Evolutionary conservation across 2,113 vertebrate species (phyloP).

Genomic region (Carlito syrichta): DNA sequence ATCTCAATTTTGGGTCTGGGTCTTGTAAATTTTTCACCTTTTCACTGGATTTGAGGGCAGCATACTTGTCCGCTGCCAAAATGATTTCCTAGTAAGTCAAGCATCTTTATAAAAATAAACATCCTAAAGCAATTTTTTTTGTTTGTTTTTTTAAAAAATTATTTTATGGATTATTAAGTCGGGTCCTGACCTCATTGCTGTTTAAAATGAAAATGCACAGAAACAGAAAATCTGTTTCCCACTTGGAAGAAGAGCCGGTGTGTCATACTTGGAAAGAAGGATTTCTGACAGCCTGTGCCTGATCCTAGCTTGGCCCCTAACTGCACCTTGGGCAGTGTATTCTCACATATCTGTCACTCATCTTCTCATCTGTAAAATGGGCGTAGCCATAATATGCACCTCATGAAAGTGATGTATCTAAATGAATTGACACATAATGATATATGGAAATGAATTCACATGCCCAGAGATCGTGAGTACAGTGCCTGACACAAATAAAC

Average conservation of each 20-base stretch:
- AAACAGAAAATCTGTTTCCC: background rate
- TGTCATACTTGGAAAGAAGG: background rate
- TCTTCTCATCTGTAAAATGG: background rate
- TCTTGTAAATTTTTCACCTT: background rate
- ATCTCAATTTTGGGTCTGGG: background rate
- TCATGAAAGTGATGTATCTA: background rate
- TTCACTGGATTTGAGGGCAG: background rate
- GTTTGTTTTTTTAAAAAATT: background rate
- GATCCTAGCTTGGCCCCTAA: background rate
- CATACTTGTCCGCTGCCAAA: background rate
- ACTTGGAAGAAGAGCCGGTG: background rate
- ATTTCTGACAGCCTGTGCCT: background rate
- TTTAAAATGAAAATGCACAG: constrained; percentile 2
- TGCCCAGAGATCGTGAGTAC: background rate
- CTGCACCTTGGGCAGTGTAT: background rate
- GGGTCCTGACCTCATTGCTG: background rate
- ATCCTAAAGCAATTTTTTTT: background rate
- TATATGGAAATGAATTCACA: background rate
- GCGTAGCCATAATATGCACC: background rate
- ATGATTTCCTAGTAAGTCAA: background rate
- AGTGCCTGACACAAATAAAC: background rate
- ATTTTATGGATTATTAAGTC: background rate
- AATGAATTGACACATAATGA: background rate
- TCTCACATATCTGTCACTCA: background rate
- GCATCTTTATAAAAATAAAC: background rate